Base-by-base conservation (phyloP, 2,797 vertebrate genomes). In the Sarcoramphus papa region DNA sequence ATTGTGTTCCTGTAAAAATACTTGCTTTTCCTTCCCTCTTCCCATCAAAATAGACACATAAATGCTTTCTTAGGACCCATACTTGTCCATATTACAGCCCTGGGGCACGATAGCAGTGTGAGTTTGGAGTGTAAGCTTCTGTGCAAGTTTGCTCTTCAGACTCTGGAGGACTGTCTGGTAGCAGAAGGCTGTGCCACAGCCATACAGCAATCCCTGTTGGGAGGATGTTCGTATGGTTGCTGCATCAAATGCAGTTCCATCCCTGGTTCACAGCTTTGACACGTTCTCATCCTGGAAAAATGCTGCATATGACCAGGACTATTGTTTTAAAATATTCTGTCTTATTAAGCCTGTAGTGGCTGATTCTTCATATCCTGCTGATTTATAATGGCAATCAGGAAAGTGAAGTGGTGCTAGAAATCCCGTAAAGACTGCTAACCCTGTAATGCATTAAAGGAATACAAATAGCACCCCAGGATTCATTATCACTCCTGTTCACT, bases 181-280 rank as follows among this genome's bases (percentile, higher is more conserved):
- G 76, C 72, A 54, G 51, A 20, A 43, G 27, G 27, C 23, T 8
- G 0, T 76, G 59, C 37, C 63, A 16, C 15, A 67, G 59, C n/a
- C 31, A 2, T 15, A 12, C 1, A 0, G 22, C 2, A 0, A 7
- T 76, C 33, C 21, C 6, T 54, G 1, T 50, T 1, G 1, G 12
- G 31, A 74, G 35, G 11, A 16, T 67, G 40, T 69, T 50, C 3
- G 0, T 53, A 3, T 15, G 40, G 47, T 14, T 72, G 40, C 56
- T 4, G 2, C 24, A 24, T 72, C n/a, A 69, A 57, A 12, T 14
- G 19, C 41, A 62, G 8, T 64, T 84, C 37, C 50, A 35, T 72
- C 47, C 20, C 27, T 67, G 13, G 24, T 35, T 57, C 2, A 0
- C 69, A 57, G 5, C 59, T 75, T 45, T 21, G 14, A 57, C 3